Conservation (phyloP, 2,888 invertebrate species). For the Brenthis ino region DNA sequence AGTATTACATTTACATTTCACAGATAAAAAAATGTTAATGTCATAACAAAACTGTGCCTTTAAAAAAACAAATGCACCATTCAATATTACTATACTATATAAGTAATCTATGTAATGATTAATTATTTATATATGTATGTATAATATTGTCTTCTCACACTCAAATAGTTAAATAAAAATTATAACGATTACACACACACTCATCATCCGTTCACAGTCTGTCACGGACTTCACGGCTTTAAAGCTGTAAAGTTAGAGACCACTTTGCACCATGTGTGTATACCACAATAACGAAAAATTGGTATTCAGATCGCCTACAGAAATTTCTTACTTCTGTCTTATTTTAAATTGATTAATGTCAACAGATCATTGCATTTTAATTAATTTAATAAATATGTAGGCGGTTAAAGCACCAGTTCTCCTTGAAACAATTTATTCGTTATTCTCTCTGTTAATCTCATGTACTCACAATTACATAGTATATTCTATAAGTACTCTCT, state of each 20-base stretch:
- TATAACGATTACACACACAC: not conserved
- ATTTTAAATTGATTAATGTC: not conserved
- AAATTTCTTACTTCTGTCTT: not conserved
- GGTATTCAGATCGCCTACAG: constrained; percentile 7
- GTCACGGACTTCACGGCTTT: constrained; percentile 7
- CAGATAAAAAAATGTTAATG: no score
- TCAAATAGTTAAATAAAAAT: not conserved
- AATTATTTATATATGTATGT: not conserved
- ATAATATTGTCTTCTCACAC: not conserved
- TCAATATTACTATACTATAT: not conserved
- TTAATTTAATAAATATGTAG: no score
- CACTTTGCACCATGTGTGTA: constrained; percentile 7
- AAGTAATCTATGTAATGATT: not conserved
- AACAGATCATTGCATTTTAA: not conserved
- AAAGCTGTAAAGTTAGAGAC: constrained; percentile 10
- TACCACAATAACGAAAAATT: constrained; percentile 1
- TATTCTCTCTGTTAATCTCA: no score
- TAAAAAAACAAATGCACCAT: not conserved
- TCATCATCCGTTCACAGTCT: not conserved
- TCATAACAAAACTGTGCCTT: no score
- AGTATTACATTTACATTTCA: no score
- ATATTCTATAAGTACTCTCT: no score
- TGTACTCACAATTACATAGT: no score
- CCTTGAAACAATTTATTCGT: no score
- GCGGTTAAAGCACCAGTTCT: no score